Conservation (phyloP, 2,113 vertebrate genomes). For the Butorides virescens region DNA sequence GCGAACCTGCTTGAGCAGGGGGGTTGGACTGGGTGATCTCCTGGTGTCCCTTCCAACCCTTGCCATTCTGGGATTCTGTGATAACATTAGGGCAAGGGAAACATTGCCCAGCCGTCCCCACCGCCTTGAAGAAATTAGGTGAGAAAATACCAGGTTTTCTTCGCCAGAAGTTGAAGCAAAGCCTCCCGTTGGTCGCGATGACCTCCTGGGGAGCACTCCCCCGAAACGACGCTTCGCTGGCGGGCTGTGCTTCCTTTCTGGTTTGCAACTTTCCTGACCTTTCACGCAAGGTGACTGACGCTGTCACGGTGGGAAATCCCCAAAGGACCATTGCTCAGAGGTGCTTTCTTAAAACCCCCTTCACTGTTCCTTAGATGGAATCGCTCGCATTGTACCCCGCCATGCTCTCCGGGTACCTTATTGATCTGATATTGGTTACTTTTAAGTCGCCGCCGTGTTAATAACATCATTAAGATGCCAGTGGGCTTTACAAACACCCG, state of each 20-base stretch:
- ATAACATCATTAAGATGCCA: neutral
- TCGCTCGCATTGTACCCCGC: neutral
- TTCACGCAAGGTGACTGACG: neutral
- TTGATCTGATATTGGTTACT: neutral
- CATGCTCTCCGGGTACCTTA: neutral
- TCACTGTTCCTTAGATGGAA: neutral
- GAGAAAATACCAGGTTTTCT: neutral
- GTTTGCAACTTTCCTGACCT: neutral
- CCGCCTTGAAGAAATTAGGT: neutral
- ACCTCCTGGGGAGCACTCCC: neutral
- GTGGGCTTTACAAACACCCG: neutral
- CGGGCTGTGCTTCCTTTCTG: neutral
- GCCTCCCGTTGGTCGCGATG: neutral
- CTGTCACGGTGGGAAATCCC: neutral
- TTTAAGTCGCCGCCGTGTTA: neutral
- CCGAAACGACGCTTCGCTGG: rapidly evolving
- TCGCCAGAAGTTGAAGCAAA: neutral
- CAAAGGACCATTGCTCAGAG: neutral
- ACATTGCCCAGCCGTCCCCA: neutral
- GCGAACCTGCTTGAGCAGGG: too few species aligned
- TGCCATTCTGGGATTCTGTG: too few species aligned
- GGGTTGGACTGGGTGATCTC: too few species aligned
- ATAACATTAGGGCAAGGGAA: neutral
- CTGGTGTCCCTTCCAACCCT: too few species aligned
- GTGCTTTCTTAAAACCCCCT: neutral